Base-by-base conservation (phyloP, 2,888 invertebrate species). In the Pollenia labialis region DNA sequence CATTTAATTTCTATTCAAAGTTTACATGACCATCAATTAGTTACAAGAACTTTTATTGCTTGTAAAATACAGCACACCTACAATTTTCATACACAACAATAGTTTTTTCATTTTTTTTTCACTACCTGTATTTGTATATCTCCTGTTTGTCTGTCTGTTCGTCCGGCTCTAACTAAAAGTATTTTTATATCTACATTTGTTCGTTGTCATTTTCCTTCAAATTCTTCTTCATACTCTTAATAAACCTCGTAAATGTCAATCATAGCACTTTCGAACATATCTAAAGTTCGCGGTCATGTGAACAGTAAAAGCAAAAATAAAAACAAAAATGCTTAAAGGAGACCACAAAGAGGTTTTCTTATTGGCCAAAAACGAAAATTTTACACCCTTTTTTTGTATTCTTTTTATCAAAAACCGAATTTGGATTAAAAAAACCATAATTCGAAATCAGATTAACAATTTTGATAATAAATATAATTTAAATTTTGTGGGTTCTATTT, bases 221-320 rank as follows among this genome's bases (percentile, higher is more conserved):
- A 50, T 72, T 69, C 4, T 71, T 72, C 44, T 40, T 16, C 12
- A 69, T 79, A 14, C 50, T 18, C 32, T 66, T 16, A 14, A 10
- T 12, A 72, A 64, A 64, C 79, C 60, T 60, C 46, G 72, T 56
- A 50, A 81, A 74, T 81, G 84, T 81, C 80, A 76, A 80, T 75
- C 88, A 81, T 79, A 77, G 64, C 32, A 32, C 64, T 71, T 82
- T 71, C 10, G 2, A 48, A 74, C 54, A 81, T 62, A 75, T 71
- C 77, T 87, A 82, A 89, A 89, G 87, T 89, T 88, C 86, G 87
- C 80, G 88, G 89, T 87, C 88, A 81, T 72, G 68, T 72, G 8
- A 18, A 52, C 23, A 56, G 14, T 4, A 54, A 23, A 48, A 23
- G 56, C 60, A 14, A 69, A 68, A 58, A 56, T 48, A 69, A 50